Evolutionary conservation across 2,797 vertebrate genomes (phyloP), one percentile per base, ranked within the genome.

Genomic region (Limnodromus scolopaceus): DNA sequence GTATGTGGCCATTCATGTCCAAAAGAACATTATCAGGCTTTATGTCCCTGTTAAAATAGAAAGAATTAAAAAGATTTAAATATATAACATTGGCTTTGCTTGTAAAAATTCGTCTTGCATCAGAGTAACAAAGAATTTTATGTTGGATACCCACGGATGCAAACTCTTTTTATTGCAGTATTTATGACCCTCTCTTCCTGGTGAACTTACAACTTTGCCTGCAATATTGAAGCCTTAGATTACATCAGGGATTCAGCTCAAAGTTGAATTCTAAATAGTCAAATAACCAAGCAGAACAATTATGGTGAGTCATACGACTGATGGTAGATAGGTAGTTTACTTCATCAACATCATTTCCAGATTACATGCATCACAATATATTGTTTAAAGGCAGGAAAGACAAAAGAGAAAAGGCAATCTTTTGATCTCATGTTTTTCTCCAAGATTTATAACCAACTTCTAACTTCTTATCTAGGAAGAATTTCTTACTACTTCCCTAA

Each of bases 11-110:
- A 0, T 99, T 99, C 95, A 99, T 98, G 16, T 99, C 99, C 97
- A 99, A 96, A 87, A 99, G 98, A 76, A 99, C 98, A 13, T 99
- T 99, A 97, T 99, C 99, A 6, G 99, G 99, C 84, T 99, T 99
- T 94, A 99, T 99, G 95, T 99, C 99, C 90, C 99, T 99, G 98
- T 94, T 39, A 30, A 0, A 78, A 93, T 0, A 91, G 61, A 91
- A 46, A 96, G 28, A 94, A 43, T 58, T n/a, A 12, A 14, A n/a
- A 72, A 72, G 12, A 81, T 32, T 66, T 75, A 77, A 63, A 74
- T 20, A 80, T 3, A 38, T 5, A 10, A 2, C 11, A 49, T 36
- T 30, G 32, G 15, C 5, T 75, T 30, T n/a, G 28, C 36, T 64
- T 77, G 46, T 45, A 70, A 60, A 87, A 41, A 76, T 24, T 32